Conservation (phyloP, 1,140 invertebrate species). For the Lordiphosa collinella region DNA sequence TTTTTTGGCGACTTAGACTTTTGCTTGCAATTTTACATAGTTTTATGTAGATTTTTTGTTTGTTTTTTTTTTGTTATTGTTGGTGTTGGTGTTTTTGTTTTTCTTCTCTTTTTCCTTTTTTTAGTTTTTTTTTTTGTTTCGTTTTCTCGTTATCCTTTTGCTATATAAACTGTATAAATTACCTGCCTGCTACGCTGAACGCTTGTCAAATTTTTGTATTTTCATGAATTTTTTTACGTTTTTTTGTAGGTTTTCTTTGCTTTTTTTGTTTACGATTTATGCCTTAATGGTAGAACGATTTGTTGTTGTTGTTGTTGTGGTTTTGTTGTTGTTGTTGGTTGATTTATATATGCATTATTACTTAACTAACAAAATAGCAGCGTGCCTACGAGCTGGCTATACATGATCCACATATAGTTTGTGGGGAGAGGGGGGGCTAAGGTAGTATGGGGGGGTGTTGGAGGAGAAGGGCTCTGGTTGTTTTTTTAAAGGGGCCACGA, state of each 20-base stretch:
- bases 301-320: conserved; percentile 37
- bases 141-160: conserved; percentile 37
- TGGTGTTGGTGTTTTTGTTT: conserved; percentile 24
- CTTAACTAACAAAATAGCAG: conserved; percentile 64
- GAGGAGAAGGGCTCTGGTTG: no score
- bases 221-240: conserved; percentile 29
- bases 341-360: conserved; percentile 50
- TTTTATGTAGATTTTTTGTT: no score
- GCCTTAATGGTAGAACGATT: conserved; percentile 59
- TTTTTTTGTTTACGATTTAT: conserved; percentile 52
- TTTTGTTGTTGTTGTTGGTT: conserved; percentile 39
- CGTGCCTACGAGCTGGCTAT: conserved; percentile 27
- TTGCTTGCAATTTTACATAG: conserved; percentile 5
- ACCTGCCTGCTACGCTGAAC: conserved; percentile 62
- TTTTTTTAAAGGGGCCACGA: conserved; percentile 17
- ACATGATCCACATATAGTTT: conserved; percentile 3
- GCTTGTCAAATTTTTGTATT: conserved; percentile 57
- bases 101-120: conserved; percentile 9
- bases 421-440: no score
- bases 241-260: conserved; percentile 38
- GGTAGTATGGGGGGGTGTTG: no score
- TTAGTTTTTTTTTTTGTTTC: conserved; percentile 33
- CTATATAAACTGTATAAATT: conserved; percentile 75
- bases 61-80: conserved; percentile 1
- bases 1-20: conserved; percentile 12